Base-by-base conservation (phyloP, 2,888 invertebrate species). In the Limenitis camilla region DNA sequence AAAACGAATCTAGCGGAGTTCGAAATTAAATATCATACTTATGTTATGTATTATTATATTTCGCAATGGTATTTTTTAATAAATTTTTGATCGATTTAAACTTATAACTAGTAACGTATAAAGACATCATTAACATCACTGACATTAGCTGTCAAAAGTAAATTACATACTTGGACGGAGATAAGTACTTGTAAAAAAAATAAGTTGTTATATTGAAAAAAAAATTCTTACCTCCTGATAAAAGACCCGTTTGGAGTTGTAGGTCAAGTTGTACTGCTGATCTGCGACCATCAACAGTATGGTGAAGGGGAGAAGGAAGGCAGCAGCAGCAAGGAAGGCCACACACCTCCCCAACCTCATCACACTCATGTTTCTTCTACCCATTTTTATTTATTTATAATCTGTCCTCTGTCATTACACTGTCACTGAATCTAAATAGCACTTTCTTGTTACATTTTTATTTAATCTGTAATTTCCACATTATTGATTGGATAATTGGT, bases 261-360 rank as follows among this genome's bases (percentile, higher is more conserved):
- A 84, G 6, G 84, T 79, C n/a, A 90, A 86, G 71, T 90, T 86
- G 79, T 90, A 88, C 68, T 90, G 90, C 66, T 89, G 89, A 61
- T 90, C 91, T 4, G 90, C 90, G 10, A 90, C 89, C 76, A 91
- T 90, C 58, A 91, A 76, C 42, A 91, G 76, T 8, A 91, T 90
- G 54, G 90, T 82, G 70, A 90, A 81, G 1, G 90, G 89, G 6
- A 90, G 86, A 27, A 90, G 80, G 59, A 90, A 88, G 49, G 90
- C 90, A 1, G 90, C 89, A 1, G 90, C 90, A 10, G 89, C 90
- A 54, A 90, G 84, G 68, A 90, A 90, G 1, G 90, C 87, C 48
- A 90, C 86, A 62, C 90, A 90, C 64, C 90, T 76, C 44, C 89
- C 83, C 28, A 90, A 69, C 39, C 89, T 78, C 75, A 88, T 80